Base-by-base conservation (phyloP, 2,888 invertebrate genomes). In the Apotomis betuletana region DNA sequence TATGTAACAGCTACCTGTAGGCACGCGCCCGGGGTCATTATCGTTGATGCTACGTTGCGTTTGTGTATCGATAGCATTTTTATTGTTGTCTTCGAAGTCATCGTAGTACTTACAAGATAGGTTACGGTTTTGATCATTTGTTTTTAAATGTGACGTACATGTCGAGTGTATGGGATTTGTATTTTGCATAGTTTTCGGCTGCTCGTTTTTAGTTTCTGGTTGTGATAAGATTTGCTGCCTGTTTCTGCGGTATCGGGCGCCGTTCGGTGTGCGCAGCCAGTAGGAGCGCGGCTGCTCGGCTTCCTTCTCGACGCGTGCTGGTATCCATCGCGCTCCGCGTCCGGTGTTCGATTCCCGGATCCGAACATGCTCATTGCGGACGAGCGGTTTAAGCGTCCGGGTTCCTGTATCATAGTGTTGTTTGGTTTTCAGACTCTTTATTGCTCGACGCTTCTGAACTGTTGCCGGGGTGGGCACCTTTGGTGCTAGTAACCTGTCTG, bases 191-290 rank as follows among this genome's bases (percentile, higher is more conserved):
- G 15, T n/a, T 55, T 15, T 13, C 8, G 13, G 3, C 27, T 27
- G 55, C 13, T 13, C 15, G 15, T 55, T 13, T 15, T 5, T 4
- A 6, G 15, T 15, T 12, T 13, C 15, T 13, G 55, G 38, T 36
- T 15, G 38, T 38, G 58, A 36, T 12, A 58, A 10, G 38, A 58
- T 58, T 10, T 58, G 58, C 38, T 58, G 58, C 12, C 58, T 10
- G 12, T 58, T 58, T n/a, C 58, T 58, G 58, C 58, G 58, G 10
- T 58, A 58, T 36, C 58, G 58, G 10, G 38, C 58, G 41, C 58
- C 58, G 12, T 58, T 38, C 3, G 58, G 58, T 12, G 58, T 58
- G 36, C 36, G 12, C 3, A 58, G 10, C 58, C 58, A 27, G 27
- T 58, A 58, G 58, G 58, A 58, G 58, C 58, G 58, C 12, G 58